Conservation (phyloP, 2,888 invertebrate genomes). For the Idaea straminata region DNA sequence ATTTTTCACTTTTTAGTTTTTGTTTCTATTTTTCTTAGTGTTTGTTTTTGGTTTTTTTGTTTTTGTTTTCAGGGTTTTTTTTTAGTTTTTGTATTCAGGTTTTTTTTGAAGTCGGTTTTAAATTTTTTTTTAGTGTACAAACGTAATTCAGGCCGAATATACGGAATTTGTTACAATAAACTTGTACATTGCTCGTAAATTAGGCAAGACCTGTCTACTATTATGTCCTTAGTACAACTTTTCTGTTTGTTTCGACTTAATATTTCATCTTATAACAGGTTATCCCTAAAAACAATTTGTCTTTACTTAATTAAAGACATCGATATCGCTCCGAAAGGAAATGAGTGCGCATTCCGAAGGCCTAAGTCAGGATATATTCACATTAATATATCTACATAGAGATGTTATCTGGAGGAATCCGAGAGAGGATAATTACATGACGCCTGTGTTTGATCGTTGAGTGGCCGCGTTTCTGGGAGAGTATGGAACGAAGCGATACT, state of each 20-base stretch:
- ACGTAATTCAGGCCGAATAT: too few species aligned
- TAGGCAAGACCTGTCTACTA: too few species aligned
- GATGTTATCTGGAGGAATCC: neutral
- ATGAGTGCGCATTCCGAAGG: neutral
- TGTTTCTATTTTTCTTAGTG: too few species aligned
- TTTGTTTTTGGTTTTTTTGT: too few species aligned
- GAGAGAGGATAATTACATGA: neutral
- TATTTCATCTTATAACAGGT: neutral
- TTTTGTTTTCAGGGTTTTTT: too few species aligned
- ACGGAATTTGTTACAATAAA: too few species aligned
- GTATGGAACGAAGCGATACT: neutral
- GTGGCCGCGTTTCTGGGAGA: neutral
- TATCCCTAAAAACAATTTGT: neutral
- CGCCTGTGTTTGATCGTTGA: neutral
- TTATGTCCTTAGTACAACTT: neutral
- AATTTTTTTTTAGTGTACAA: too few species aligned
- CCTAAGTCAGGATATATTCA: neutral
- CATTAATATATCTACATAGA: neutral
- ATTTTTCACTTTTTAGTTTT: too few species aligned
- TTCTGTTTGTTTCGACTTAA: neutral
- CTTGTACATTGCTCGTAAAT: too few species aligned
- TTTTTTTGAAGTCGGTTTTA: too few species aligned
- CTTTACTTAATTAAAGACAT: neutral
- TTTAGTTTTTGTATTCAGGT: too few species aligned
- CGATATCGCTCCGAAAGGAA: neutral